Conservation (phyloP, 2,113 vertebrate species). For the Eurystomus gularis region DNA sequence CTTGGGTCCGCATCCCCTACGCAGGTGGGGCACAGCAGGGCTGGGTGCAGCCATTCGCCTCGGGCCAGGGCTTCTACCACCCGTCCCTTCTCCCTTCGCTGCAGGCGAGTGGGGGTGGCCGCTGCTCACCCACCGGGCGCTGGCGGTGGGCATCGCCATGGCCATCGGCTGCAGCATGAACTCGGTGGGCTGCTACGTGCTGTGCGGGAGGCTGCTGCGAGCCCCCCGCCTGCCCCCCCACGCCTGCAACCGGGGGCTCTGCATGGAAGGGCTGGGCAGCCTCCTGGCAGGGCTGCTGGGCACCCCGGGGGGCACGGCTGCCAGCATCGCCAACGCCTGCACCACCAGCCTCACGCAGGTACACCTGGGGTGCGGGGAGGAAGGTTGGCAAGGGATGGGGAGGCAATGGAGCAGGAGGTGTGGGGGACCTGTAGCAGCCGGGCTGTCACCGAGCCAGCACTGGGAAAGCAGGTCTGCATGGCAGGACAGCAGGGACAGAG, state of each 20-base stretch:
- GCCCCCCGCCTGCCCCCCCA: slow-evolving; percentile 63
- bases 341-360: slow-evolving; percentile 79
- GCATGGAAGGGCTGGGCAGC: slow-evolving; percentile 79
- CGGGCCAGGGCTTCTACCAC: neutral
- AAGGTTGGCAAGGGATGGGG: neutral
- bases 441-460: neutral
- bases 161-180: slow-evolving; percentile 77
- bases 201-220: slow-evolving; percentile 72
- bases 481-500: neutral
- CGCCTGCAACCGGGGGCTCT: slow-evolving; percentile 79
- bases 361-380: neutral
- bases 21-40: slow-evolving; percentile 66
- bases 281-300: slow-evolving; percentile 82
- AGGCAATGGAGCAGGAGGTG: neutral
- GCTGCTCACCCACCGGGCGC: slow-evolving; percentile 64
- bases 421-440: neutral
- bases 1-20: slow-evolving; percentile 79
- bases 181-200: slow-evolving; percentile 78
- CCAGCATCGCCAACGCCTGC: slow-evolving; percentile 81
- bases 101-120: slow-evolving; percentile 79
- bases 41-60: neutral
- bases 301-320: slow-evolving; percentile 64
- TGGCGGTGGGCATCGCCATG: slow-evolving; percentile 78
- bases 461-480: neutral
- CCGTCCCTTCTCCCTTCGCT: neutral